Percentiles rank a stretch among this genome's conserved stretches.
These are phyloP conservation scores for Chamaedrilus cognettii DNA, from an alignment of 2,888 invertebrate species.

Conservation along the genomic window DNA sequence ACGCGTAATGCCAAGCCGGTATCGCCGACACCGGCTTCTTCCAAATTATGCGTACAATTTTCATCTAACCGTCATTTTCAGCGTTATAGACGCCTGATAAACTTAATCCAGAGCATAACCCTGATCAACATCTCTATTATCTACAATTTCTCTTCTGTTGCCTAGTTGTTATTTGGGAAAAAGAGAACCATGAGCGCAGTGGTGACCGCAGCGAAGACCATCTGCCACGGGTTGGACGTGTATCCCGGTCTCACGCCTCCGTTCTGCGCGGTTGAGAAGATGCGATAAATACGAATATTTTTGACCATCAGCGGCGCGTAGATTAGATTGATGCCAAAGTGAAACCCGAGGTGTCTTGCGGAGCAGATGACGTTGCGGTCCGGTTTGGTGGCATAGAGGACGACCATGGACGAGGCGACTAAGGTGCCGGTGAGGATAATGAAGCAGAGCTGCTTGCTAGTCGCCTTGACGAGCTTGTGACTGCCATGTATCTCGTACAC, in stretches of 20 bases:
- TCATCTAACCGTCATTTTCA: too few species aligned
- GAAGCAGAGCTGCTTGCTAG: conserved; percentile 26
- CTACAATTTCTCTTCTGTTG: too few species aligned
- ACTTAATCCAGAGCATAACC: too few species aligned
- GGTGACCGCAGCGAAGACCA: conserved; percentile 16
- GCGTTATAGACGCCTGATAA: too few species aligned
- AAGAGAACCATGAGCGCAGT: not conserved
- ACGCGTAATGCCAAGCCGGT: too few species aligned
- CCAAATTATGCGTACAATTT: too few species aligned
- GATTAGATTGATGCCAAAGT: conserved; percentile 23
- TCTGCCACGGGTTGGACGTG: conserved; percentile 16
- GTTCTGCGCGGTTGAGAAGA: conserved; percentile 39
- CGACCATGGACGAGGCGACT: conserved; percentile 14
- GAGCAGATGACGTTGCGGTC: conserved; percentile 7
- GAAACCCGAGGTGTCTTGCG: conserved; percentile 20
- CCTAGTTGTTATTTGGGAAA: too few species aligned
- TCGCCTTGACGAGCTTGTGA: conserved; percentile 30
- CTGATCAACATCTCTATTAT: too few species aligned
- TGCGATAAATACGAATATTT: conserved; percentile 43
- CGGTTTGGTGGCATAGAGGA: conserved; percentile 19
- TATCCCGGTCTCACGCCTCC: conserved; percentile 18
- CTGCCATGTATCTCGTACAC: conserved; percentile 15
- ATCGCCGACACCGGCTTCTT: too few species aligned
- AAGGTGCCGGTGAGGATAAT: conserved; percentile 28
- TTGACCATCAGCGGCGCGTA: conserved; percentile 36